A percentile compares a stretch with the other conserved stretches of the same genome.
phyloP scores from a whole-genome alignment of 2,113 vertebrate genomes.

The Catharus minimus region DNA sequence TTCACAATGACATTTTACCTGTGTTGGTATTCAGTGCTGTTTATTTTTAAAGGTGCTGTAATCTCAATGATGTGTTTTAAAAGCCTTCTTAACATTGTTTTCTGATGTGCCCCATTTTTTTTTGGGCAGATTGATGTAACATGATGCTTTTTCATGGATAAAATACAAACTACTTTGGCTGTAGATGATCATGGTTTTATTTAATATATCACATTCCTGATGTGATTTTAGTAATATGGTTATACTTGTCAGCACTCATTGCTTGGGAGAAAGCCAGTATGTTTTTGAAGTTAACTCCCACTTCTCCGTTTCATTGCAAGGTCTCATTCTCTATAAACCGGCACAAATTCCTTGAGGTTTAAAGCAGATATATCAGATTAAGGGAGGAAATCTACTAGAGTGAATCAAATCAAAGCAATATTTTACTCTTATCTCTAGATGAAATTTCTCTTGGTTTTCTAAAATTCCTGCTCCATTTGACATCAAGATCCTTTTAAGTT shows the following conservation, averaged over 20 bases:
- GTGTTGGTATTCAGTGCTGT: conserved; percentile 79
- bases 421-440: not conserved
- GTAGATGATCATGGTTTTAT: conserved; percentile 47
- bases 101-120: conserved; percentile 57
- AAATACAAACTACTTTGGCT: conserved; percentile 52
- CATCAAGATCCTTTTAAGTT: not conserved
- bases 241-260: conserved; percentile 71
- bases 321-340: conserved; percentile 12
- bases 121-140: conserved; percentile 56
- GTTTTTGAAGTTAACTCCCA: conserved; percentile 62
- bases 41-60: conserved; percentile 83
- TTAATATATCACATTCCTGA: conserved; percentile 68
- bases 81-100: conserved; percentile 76
- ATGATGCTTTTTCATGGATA: conserved; percentile 49
- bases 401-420: not conserved
- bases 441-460: conserved; percentile 22
- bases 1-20: conserved; percentile 82
- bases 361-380: conserved; percentile 23
- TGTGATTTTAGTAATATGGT: conserved; percentile 71
- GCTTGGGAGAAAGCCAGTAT: conserved; percentile 67
- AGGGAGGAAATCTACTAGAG: not conserved
- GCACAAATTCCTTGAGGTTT: not conserved
- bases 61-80: conserved; percentile 83
- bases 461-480: conserved; percentile 17
- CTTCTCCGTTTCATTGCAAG: conserved; percentile 38